These are phyloP conservation scores for Pituophis catenifer DNA, from an alignment of 2,113 vertebrate species.

Conservation along the genomic window DNA sequence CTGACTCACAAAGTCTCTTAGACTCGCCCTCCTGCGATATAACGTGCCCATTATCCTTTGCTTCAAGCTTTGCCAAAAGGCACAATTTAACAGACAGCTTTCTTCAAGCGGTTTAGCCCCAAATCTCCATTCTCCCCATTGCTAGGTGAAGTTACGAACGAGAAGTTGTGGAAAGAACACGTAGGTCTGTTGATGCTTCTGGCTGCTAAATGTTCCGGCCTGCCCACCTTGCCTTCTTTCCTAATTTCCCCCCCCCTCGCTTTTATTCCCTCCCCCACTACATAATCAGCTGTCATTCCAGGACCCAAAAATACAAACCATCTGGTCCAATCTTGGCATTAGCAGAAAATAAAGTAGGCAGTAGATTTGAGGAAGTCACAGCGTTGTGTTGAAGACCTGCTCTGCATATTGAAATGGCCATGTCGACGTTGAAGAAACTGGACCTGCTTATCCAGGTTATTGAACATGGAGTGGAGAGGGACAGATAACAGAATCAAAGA, in stretches of 20 bases:
- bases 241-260: background rate
- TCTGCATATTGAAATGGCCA: background rate
- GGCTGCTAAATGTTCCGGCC: background rate
- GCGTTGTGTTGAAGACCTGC: background rate
- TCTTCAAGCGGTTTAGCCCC: background rate
- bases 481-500: background rate
- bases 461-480: background rate
- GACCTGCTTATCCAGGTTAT: background rate
- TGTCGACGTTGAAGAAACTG: background rate
- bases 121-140: background rate
- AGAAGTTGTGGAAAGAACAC: background rate
- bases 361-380: background rate
- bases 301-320: background rate
- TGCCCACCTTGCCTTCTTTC: background rate
- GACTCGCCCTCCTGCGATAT: background rate
- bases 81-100: constrained; percentile 2
- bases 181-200: background rate
- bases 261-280: background rate
- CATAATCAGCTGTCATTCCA: background rate
- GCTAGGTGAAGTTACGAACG: background rate
- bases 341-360: background rate
- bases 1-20: background rate
- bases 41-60: background rate
- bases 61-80: background rate
- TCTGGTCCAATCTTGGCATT: background rate